Evolutionary conservation across 2,888 invertebrate genomes (phyloP), one percentile per base, ranked within the genome.

Genomic region (Quadroppia sp.): DNA sequence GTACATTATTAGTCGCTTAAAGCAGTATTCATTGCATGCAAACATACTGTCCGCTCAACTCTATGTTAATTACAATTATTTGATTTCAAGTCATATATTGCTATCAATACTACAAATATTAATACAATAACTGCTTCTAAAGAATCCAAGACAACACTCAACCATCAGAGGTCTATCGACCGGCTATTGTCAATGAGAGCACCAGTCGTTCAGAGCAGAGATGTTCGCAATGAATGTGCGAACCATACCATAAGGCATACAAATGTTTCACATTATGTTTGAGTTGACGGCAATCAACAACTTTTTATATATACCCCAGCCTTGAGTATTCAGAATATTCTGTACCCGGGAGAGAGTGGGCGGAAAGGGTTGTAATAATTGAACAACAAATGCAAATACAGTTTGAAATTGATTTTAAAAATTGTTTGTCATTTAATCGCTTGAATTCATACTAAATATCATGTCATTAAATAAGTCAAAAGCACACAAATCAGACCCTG

Each of bases 141-240:
- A 53, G n/a, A n/a, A n/a, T 3, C 25, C 23, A 53, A n/a, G 3
- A 3, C 7, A 53, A 48, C 48, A 20, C 9, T 36, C 4, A 9
- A 36, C 9, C 45, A 45, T 15, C 45, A 53, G 53, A 53, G 53
- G 23, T 23, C 53, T 53, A 53, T 53, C 53, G 53, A 53, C 53
- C 53, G 53, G 2, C 20, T 53, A 53, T 53, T 20, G 45, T 45
- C 25, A 53, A 53, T 53, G 9, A 15, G 36, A 36, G 48, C 48
- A 15, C 48, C 48, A 20, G 48, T 15, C 15, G 48, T 48, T 9
- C 20, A 48, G 7, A 9, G 7, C 6, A 48, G 48, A 48, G n/a
- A 48, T 48, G 48, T 15, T 48, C 15, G 15, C 7, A 48, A 48
- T 48, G 15, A n/a, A 20, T 48, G 48, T 48, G 48, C 48, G 48